Evolutionary conservation across 2,797 vertebrate genomes (phyloP).

Genomic region (Pygocentrus nattereri): DNA sequence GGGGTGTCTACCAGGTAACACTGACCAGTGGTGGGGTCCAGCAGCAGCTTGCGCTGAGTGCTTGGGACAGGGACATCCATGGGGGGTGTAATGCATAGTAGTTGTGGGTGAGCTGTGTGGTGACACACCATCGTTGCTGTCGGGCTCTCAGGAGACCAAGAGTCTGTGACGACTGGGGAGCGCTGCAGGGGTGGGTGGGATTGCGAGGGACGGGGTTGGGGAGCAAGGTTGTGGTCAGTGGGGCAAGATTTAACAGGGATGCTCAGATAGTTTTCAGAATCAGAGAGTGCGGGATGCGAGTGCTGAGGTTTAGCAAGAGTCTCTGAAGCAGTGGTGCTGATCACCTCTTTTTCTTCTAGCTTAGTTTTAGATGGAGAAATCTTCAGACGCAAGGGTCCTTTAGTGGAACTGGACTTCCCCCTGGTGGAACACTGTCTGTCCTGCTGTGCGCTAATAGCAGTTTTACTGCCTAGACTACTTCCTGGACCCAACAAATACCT

Average conservation of each 20-base stretch:
- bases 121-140: constrained; percentile 78
- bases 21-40: constrained; percentile 93
- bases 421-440: constrained; percentile 54
- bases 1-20: constrained; percentile 95
- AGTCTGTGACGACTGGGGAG: constrained; percentile 70
- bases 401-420: constrained; percentile 62
- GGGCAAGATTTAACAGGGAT: constrained; percentile 81
- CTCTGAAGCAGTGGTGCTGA: constrained; percentile 57
- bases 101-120: constrained; percentile 73
- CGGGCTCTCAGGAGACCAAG: constrained; percentile 63
- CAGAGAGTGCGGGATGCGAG: constrained; percentile 58
- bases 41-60: constrained; percentile 91
- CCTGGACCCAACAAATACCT: constrained; percentile 72
- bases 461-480: constrained; percentile 65
- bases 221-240: constrained; percentile 62
- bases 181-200: constrained; percentile 56
- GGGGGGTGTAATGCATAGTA: constrained; percentile 81
- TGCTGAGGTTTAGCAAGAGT: constrained; percentile 44
- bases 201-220: constrained; percentile 16
- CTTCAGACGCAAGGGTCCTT: constrained; percentile 72
- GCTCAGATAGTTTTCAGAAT: constrained; percentile 90
- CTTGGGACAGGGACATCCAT: constrained; percentile 72
- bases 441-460: constrained; percentile 54
- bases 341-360: constrained; percentile 64
- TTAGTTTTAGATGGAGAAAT: constrained; percentile 68